phyloP scores from a whole-genome alignment of 2,888 invertebrate species.

The Lithophane socia region DNA sequence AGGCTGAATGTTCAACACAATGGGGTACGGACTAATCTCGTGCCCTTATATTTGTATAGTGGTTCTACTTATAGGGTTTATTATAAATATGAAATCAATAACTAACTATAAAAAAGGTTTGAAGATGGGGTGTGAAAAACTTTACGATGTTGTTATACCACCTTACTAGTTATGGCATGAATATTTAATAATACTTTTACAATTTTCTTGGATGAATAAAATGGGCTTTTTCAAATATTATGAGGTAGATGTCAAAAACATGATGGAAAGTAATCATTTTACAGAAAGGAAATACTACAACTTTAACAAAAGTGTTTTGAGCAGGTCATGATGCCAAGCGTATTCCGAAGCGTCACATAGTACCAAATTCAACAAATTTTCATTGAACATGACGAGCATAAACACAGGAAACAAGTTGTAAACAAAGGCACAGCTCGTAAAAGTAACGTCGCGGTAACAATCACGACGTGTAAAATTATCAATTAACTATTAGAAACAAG shows the following conservation, averaged over 20 bases:
- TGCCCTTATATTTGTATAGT: conserved; percentile 77
- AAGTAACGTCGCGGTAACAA: conserved; percentile 72
- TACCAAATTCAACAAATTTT: conserved; percentile 74
- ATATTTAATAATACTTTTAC: neutral
- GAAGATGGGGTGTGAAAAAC: conserved; percentile 15
- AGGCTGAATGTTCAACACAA: conserved; percentile 81
- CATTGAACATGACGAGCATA: conserved; percentile 80
- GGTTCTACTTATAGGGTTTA: conserved; percentile 80
- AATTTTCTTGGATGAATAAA: neutral
- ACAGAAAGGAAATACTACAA: neutral
- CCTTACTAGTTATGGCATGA: neutral
- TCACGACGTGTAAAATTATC: conserved; percentile 69
- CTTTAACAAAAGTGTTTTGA: conserved; percentile 20
- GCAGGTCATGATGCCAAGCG: conserved; percentile 42
- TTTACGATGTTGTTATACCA: conserved; percentile 12
- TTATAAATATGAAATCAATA: conserved; percentile 83
- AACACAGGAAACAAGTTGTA: conserved; percentile 87
- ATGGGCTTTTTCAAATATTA: neutral
- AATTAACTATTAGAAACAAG: conserved; percentile 68
- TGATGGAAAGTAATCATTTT: conserved; percentile 15
- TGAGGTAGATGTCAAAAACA: neutral
- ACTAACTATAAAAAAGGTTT: conserved; percentile 48
- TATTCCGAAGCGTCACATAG: conserved; percentile 56
- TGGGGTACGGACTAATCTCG: conserved; percentile 80
- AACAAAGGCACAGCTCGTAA: conserved; percentile 84